phyloP scores from a whole-genome alignment of 1,140 invertebrate species.

The Lamellibrachia luymesi region DNA sequence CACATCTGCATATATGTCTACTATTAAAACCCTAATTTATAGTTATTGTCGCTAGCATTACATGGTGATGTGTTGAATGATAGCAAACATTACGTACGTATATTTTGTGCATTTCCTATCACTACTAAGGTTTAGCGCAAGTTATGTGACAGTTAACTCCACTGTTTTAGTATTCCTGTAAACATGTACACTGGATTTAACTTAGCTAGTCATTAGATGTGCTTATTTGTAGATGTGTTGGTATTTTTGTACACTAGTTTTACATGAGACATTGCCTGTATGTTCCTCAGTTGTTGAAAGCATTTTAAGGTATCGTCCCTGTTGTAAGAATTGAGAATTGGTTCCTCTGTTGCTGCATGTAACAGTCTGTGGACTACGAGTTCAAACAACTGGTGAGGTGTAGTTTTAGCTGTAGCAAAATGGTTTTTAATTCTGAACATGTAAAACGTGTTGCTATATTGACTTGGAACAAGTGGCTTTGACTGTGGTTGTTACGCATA shows the following conservation, averaged over 20 bases:
- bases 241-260: constrained; percentile 1
- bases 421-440: background rate
- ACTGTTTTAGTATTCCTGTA: background rate
- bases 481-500: background rate
- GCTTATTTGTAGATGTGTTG: background rate
- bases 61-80: background rate
- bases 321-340: background rate
- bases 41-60: background rate
- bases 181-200: background rate
- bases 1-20: background rate
- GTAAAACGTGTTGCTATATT: background rate
- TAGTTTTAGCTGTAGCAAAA: background rate
- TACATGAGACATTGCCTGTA: background rate
- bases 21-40: background rate
- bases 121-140: background rate
- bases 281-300: background rate
- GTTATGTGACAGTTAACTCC: background rate
- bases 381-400: background rate
- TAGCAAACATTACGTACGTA: background rate
- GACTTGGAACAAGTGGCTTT: background rate
- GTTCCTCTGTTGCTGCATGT: background rate
- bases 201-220: background rate
- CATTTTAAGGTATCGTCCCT: background rate
- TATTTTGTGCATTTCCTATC: background rate
- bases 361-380: background rate